phyloP scores from a whole-genome alignment of 2,888 invertebrate species.

The Microctonus aethiopoides region DNA sequence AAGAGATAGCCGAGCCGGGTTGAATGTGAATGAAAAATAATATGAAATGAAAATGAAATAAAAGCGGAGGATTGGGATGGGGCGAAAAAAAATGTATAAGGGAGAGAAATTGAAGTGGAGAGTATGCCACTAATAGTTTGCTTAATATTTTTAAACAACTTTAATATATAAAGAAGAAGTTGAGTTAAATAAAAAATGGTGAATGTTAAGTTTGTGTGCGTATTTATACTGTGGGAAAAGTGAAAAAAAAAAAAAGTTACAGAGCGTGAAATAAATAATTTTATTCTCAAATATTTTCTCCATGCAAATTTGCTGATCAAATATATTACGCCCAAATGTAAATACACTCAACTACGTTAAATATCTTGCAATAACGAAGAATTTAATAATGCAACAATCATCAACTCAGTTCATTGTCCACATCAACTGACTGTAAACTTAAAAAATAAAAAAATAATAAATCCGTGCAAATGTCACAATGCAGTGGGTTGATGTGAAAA shows the following conservation, averaged over 20 bases:
- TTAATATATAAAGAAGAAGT: not conserved
- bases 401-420: too few relatives aligned
- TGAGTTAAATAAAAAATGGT: not conserved
- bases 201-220: not conserved
- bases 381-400: too few relatives aligned
- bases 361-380: too few relatives aligned
- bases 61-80: not conserved
- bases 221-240: conserved; percentile 1
- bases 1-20: not conserved
- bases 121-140: conserved; percentile 14
- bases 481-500: not conserved
- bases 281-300: not conserved
- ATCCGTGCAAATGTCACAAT: not conserved
- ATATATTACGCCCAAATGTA: not conserved
- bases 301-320: not conserved
- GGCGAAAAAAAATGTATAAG: not conserved
- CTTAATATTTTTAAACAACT: conserved; percentile 23
- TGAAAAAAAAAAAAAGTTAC: not conserved
- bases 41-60: not conserved
- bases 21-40: not conserved
- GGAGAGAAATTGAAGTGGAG: not conserved
- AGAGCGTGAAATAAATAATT: not conserved
- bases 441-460: not conserved
- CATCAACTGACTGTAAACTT: too few relatives aligned
- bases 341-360: not conserved